Conservation (phyloP, 2,888 invertebrate genomes). For the Oxyteleia sp. region DNA sequence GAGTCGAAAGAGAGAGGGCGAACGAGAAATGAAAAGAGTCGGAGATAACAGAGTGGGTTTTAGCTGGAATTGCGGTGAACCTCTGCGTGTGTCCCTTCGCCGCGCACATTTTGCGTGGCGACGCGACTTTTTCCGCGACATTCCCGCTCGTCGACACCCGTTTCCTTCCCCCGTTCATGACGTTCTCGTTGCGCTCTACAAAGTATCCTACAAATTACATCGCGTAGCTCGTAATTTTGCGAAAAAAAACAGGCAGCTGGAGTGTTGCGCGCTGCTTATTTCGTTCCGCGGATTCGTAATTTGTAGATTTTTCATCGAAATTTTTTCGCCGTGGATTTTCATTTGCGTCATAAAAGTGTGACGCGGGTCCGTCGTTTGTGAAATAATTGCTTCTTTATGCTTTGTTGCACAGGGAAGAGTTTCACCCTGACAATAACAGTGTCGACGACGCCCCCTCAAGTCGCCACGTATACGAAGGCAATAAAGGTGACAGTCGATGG, state of each 20-base stretch:
- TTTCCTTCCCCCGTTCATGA: conserved; percentile 52
- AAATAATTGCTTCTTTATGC: conserved; percentile 30
- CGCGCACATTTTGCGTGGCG: conserved; percentile 77
- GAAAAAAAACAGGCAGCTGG: neutral
- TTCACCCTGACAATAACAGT: conserved; percentile 98
- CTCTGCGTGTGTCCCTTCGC: conserved; percentile 79
- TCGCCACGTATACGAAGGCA: conserved; percentile 97
- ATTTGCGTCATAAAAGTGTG: conserved; percentile 9
- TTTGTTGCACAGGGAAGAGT: conserved; percentile 94
- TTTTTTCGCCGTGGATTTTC: neutral
- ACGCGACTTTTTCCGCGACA: conserved; percentile 78
- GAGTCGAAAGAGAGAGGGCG: conserved; percentile 49
- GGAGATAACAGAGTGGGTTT: conserved; percentile 70
- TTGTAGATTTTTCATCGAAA: neutral
- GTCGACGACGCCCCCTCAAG: conserved; percentile 97
- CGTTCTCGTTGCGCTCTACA: conserved; percentile 19
- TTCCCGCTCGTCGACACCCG: conserved; percentile 75
- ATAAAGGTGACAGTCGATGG: conserved; percentile 99
- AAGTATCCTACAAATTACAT: conserved; percentile 49
- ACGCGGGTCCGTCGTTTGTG: conserved; percentile 2
- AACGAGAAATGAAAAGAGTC: conserved; percentile 66
- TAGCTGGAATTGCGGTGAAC: conserved; percentile 85
- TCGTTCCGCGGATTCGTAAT: neutral
- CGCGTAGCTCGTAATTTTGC: conserved; percentile 18
- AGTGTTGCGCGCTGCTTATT: neutral